Conservation (phyloP, 2,888 invertebrate genomes). For the Kuschelorhynchus macadamiae region DNA sequence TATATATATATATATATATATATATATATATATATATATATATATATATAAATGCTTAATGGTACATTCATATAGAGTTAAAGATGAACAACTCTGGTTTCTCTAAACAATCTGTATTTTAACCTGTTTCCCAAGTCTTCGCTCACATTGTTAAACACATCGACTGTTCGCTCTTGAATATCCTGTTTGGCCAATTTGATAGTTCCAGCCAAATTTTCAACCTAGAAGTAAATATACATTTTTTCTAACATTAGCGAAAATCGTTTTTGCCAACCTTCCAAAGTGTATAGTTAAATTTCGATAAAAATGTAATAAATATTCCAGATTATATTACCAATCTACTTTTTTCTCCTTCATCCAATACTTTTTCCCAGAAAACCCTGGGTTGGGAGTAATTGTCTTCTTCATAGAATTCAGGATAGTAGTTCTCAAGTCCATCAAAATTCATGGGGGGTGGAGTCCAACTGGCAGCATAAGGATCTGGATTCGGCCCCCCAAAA, state of each 20-base stretch:
- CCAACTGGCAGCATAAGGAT: slow-evolving; percentile 73
- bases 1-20: too few relatives aligned
- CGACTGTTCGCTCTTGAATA: slow-evolving; percentile 86
- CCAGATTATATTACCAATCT: slow-evolving; percentile 80
- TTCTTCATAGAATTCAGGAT: slow-evolving; percentile 81
- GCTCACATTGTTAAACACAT: slow-evolving; percentile 84
- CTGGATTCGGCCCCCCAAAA: slow-evolving; percentile 86
- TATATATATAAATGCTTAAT: too few relatives aligned
- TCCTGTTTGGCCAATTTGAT: slow-evolving; percentile 82
- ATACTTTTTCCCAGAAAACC: slow-evolving; percentile 83
- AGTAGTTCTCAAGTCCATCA: slow-evolving; percentile 82
- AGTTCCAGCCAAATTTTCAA: slow-evolving; percentile 81
- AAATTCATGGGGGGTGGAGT: slow-evolving; percentile 72
- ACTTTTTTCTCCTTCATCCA: slow-evolving; percentile 79
- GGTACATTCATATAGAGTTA: too few relatives aligned
- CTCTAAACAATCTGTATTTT: slow-evolving; percentile 11
- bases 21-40: too few relatives aligned
- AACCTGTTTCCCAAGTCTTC: slow-evolving; percentile 76
- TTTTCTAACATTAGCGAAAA: not conserved
- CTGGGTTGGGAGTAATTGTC: slow-evolving; percentile 91
- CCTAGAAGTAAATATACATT: slow-evolving; percentile 29
- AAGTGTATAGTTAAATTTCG: too few relatives aligned
- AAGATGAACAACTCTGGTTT: slow-evolving; percentile 44
- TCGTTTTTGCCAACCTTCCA: too few relatives aligned
- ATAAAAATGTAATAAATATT: too few relatives aligned